A percentile compares a stretch with the other conserved stretches of the same genome.
phyloP scores from a whole-genome alignment of 2,113 vertebrate species.

The Odobenus rosmarus region DNA sequence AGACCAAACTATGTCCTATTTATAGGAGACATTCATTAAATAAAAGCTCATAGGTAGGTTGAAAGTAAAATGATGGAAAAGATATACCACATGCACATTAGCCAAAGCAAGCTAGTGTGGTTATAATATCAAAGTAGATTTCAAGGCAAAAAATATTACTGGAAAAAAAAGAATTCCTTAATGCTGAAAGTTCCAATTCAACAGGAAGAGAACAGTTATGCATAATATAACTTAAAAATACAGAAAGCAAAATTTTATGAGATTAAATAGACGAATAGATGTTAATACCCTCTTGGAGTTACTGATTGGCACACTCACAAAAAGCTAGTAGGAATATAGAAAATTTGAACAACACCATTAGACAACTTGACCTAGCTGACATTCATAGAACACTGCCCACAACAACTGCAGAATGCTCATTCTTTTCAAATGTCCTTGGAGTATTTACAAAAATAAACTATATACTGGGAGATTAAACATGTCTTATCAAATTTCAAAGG shows the following conservation, averaged over 20 bases:
- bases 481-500: not conserved
- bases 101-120: not conserved
- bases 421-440: not conserved
- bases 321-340: not conserved
- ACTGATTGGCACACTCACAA: not conserved
- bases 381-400: not conserved
- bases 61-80: constrained; percentile 29
- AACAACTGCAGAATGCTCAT: not conserved
- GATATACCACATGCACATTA: not conserved
- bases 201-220: not conserved
- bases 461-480: not conserved
- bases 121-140: not conserved
- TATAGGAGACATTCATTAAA: not conserved
- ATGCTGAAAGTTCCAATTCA: not conserved
- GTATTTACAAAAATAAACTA: not conserved
- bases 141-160: constrained; percentile 16
- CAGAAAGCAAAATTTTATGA: not conserved
- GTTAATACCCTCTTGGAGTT: not conserved
- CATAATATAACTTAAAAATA: constrained; percentile 19
- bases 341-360: not conserved
- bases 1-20: not conserved
- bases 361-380: not conserved
- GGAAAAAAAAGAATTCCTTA: not conserved
- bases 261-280: not conserved
- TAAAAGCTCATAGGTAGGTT: not conserved